Evolutionary conservation across 2,888 invertebrate species (phyloP).

Genomic region (Mimas tiliae): DNA sequence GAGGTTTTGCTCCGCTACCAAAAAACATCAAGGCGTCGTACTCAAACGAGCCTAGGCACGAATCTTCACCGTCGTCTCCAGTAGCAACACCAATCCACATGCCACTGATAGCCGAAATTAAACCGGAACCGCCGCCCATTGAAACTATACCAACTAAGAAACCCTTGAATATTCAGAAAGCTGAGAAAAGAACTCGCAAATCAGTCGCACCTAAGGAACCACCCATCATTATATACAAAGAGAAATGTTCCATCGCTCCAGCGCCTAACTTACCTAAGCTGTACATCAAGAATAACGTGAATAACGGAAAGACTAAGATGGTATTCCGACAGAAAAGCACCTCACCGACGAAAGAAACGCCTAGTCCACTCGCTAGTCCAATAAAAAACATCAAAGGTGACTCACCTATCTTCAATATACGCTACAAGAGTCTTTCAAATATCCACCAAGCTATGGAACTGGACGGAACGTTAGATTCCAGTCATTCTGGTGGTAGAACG

Average conservation of each 20-base stretch:
- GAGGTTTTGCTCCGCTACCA: constrained; percentile 95
- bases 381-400: constrained; percentile 86
- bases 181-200: constrained; percentile 91
- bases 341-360: constrained; percentile 89
- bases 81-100: constrained; percentile 83
- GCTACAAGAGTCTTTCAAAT: constrained; percentile 88
- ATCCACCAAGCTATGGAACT: constrained; percentile 90
- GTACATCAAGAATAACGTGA: constrained; percentile 90
- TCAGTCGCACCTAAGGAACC: constrained; percentile 86
- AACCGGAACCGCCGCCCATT: constrained; percentile 95
- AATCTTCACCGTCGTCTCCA: constrained; percentile 83
- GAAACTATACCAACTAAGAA: constrained; percentile 96
- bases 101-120: constrained; percentile 84
- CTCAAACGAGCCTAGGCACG: constrained; percentile 79
- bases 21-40: constrained; percentile 90
- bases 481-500: constrained; percentile 94
- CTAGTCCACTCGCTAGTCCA: constrained; percentile 85
- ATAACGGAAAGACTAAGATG: constrained; percentile 86
- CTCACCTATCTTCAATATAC: constrained; percentile 91
- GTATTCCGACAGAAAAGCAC: constrained; percentile 89
- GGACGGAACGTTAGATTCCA: constrained; percentile 94
- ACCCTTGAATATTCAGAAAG: constrained; percentile 81
- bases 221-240: constrained; percentile 82
- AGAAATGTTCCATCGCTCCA: constrained; percentile 84
- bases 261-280: constrained; percentile 88